Percentiles rank a stretch among this genome's conserved stretches.
Evolutionary conservation across 2,113 vertebrate genomes (phyloP).

Genomic region (Semnornis frantzii): DNA sequence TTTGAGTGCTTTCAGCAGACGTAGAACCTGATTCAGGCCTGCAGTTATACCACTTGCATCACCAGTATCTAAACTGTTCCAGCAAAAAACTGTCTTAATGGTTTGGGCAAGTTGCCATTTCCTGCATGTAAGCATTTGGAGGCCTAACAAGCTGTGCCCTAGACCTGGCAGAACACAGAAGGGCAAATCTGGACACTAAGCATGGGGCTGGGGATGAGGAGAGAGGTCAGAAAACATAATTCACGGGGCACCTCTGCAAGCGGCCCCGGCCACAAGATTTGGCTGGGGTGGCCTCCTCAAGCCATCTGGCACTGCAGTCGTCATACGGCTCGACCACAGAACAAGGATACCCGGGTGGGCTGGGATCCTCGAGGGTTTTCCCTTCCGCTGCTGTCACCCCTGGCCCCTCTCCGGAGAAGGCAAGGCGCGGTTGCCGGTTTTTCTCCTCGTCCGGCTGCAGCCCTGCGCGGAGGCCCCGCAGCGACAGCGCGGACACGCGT

Average conservation of each 20-base stretch:
- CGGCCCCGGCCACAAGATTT: rapidly evolving
- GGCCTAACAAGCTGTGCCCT: neutral
- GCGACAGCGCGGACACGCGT: neutral
- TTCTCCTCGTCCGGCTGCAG: neutral
- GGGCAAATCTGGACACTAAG: neutral
- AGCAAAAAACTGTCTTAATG: neutral
- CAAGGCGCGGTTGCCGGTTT: neutral
- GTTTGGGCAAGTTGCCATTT: neutral
- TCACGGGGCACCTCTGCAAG: neutral
- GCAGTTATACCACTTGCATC: neutral
- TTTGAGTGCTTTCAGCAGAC: neutral
- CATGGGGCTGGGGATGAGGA: neutral
- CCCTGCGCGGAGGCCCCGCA: neutral
- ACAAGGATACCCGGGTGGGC: neutral
- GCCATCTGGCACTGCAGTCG: neutral
- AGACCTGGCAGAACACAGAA: neutral
- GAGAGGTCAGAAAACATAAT: neutral
- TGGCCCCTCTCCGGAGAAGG: neutral
- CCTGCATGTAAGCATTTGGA: neutral
- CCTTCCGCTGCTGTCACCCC: rapidly evolving
- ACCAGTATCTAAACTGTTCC: neutral
- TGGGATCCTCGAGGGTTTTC: neutral
- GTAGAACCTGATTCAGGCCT: neutral
- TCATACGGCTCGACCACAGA: rapidly evolving
- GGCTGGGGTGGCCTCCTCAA: neutral